Base-by-base conservation (phyloP, 1,140 invertebrate species). In the Zaprionus camerounensis region DNA sequence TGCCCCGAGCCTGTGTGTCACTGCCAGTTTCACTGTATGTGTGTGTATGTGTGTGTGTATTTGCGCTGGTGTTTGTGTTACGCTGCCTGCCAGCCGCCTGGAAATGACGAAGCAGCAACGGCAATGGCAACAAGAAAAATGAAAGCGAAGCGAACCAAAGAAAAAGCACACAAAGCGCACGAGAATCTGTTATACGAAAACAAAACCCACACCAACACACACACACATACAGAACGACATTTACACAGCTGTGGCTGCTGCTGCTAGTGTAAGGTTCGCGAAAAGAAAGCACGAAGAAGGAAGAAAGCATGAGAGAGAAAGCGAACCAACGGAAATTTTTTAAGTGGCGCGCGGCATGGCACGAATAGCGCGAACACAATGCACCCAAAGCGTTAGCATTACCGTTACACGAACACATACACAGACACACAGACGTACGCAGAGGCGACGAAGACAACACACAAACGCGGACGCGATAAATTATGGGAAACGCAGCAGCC, bases 171-270 rank as follows among this genome's bases (percentile, higher is more conserved):
- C 71, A 87, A 85, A 81, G 72, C 70, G 44, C 80, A 62, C 41
- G 76, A 85, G 80, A 85, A 85, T 82, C 78, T 87, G 81, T 81
- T 79, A 81, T 75, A 80, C 71, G 64, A 67, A 80, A 88, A 80
- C 55, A 81, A 70, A 80, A 67, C 66, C 55, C 44, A 77, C 67
- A 71, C 62, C 11, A 15, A 65, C 44, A 53, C 36, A 62, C 15
- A 46, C 44, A 53, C 36, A 62, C 15, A 46, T 24, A 46, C 13
- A 61, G n/a, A 66, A 63, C 11, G 13, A 22, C 57, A 61, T 17
- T 51, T 12, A 64, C 68, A 71, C 61, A 46, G 46, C 61, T 57
- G 34, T 26, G 24, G 24, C 17, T 24, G 62, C 64, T 65, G 36
- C 9, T 34, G 28, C 44, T 41, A 49, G 28, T 55, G 38, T 44